phyloP scores from a whole-genome alignment of 2,888 invertebrate species.

The Spisula subtruncata region DNA sequence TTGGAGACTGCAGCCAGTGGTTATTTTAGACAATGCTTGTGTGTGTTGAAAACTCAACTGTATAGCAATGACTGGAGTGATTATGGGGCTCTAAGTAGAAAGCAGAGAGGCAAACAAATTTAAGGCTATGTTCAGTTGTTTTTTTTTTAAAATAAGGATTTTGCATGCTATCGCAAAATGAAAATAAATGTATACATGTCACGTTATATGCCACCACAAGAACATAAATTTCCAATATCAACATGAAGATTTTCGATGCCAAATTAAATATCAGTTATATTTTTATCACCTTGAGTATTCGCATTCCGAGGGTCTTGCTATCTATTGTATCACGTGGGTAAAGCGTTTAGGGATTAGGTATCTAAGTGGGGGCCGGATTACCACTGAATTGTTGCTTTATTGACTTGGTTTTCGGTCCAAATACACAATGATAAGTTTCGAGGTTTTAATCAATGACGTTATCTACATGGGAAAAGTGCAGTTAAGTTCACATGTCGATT shows the following conservation, averaged over 20 bases:
- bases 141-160: too few relatives aligned
- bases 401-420: conserved; percentile 49
- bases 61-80: too few relatives aligned
- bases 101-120: too few relatives aligned
- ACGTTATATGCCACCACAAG: background rate
- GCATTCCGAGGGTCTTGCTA: background rate
- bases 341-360: conserved; percentile 26
- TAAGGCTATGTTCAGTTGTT: too few relatives aligned
- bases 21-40: too few relatives aligned
- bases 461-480: background rate
- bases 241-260: background rate
- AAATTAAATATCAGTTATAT: conserved; percentile 10
- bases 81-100: too few relatives aligned
- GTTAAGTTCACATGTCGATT: conserved; percentile 9
- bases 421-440: conserved; percentile 30
- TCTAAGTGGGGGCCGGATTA: conserved; percentile 48
- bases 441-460: conserved; percentile 31
- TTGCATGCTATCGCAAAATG: too few relatives aligned
- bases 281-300: background rate
- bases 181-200: too few relatives aligned
- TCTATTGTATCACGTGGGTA: conserved; percentile 10
- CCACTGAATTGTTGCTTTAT: conserved; percentile 46
- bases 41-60: too few relatives aligned
- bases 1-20: too few relatives aligned
- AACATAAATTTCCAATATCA: background rate